Percentiles rank a stretch among this genome's conserved stretches.
phyloP scores from a whole-genome alignment of 2,797 vertebrate genomes.

The Muscicapa comitata region DNA sequence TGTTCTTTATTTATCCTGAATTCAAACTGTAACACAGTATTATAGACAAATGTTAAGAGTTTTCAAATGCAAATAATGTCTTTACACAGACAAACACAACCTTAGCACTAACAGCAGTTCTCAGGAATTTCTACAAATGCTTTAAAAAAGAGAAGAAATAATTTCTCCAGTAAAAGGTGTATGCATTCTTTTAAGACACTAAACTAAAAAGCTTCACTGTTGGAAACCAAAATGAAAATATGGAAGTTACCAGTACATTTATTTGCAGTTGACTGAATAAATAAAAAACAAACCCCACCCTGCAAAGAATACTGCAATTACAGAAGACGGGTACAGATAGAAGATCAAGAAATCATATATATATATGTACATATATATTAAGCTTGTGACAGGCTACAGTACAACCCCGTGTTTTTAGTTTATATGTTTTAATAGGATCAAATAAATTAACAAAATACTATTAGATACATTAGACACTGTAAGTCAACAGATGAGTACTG shows the following conservation, averaged over 20 bases:
- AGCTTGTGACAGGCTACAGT: background rate
- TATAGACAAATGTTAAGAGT: background rate
- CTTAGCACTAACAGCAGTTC: background rate
- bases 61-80: background rate
- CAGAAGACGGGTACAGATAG: background rate
- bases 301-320: background rate
- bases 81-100: background rate
- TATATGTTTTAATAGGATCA: background rate
- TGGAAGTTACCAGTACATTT: background rate
- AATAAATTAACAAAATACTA: background rate
- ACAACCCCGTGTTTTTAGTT: rapidly evolving
- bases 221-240: background rate
- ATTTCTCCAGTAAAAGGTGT: background rate
- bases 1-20: slow-evolving; percentile 77
- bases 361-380: too few species aligned
- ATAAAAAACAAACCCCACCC: rapidly evolving
- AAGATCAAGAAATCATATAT: background rate
- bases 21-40: slow-evolving; percentile 76
- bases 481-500: background rate
- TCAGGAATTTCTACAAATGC: background rate
- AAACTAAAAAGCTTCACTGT: background rate
- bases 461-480: background rate
- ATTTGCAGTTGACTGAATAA: background rate
- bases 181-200: background rate
- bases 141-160: background rate